Conservation (phyloP, 1,140 invertebrate genomes). For the Anthonomus grandis region DNA sequence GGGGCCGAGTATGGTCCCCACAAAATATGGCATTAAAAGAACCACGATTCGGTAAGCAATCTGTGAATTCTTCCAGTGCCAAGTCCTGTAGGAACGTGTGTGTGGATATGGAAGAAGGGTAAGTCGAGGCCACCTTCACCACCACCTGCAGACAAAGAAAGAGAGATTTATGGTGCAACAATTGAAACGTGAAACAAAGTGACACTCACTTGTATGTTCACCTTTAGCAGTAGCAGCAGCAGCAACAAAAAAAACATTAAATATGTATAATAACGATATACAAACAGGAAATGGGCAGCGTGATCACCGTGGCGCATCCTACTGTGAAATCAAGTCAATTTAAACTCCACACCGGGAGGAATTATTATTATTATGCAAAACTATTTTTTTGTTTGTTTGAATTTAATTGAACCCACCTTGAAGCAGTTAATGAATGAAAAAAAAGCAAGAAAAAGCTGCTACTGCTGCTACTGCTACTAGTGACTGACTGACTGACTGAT, state of each 20-base stretch:
- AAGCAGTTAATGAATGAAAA: not conserved
- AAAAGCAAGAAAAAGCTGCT: not conserved
- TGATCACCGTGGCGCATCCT: slow-evolving; percentile 16
- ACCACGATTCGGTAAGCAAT: slow-evolving; percentile 51
- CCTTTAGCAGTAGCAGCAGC: not conserved
- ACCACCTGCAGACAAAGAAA: not conserved
- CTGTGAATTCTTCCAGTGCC: slow-evolving; percentile 56
- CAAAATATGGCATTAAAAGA: slow-evolving; percentile 53
- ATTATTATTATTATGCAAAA: slow-evolving; percentile 8
- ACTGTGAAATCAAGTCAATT: slow-evolving; percentile 18
- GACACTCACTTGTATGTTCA: not conserved
- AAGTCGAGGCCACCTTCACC: too few relatives aligned
- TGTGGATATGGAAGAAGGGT: not conserved
- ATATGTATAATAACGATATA: slow-evolving; percentile 2
- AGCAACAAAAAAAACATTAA: slow-evolving; percentile 2
- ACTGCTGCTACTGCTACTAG: not conserved
- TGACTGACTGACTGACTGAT: not conserved
- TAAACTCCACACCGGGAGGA: slow-evolving; percentile 4
- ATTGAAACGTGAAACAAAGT: not conserved
- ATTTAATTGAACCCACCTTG: not conserved
- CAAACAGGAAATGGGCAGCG: slow-evolving; percentile 12
- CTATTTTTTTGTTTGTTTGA: not conserved
- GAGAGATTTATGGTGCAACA: not conserved
- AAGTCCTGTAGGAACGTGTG: slow-evolving; percentile 43
- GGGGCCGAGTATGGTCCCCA: too few relatives aligned